Base-by-base conservation (phyloP, 2,888 invertebrate genomes). In the Emmelina monodactyla region DNA sequence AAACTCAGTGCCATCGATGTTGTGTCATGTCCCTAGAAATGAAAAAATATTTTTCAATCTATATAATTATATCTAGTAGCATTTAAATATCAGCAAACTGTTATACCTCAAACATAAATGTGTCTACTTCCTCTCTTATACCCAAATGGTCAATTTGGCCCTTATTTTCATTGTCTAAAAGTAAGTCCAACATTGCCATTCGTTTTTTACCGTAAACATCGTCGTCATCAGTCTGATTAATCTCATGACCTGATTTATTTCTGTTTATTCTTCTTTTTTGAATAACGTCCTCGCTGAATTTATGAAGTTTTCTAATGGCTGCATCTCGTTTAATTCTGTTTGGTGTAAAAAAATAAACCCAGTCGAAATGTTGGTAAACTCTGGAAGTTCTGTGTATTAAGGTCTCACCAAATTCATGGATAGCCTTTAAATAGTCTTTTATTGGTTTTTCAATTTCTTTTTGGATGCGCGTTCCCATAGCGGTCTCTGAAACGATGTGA, bases 21-120 rank as follows among this genome's bases (percentile, higher is more conserved):
- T 0, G 72, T 72, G 32, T 73, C 72, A 37, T 73, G 71, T 1
- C 72, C 72, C 71, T 72, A 38, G 9, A 45, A 50, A 4, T 6
- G 4, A 28, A 28, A 9, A n/a, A 28, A 6, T 19, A 19, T 6
- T 6, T 6, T 6, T 19, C 19, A 19, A 19, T 19, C n/a, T n/a
- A n/a, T n/a, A n/a, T n/a, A n/a, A n/a, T n/a, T n/a, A n/a, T n/a
- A n/a, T n/a, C n/a, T n/a, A n/a, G n/a, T n/a, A n/a, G n/a, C n/a
- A n/a, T n/a, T n/a, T n/a, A n/a, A n/a, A n/a, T n/a, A n/a, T n/a
- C n/a, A n/a, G n/a, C n/a, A n/a, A n/a, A n/a, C n/a, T n/a, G n/a
- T n/a, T n/a, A n/a, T n/a, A 83, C 84, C 51, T 83, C 86, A 59
- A 87, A 87, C 83, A 87, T 83, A 45, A 87, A 86, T 0, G 87